A percentile compares a stretch with the other conserved stretches of the same genome.
Conservation (phyloP, 2,113 vertebrate species). For the Lepus europaeus region DNA sequence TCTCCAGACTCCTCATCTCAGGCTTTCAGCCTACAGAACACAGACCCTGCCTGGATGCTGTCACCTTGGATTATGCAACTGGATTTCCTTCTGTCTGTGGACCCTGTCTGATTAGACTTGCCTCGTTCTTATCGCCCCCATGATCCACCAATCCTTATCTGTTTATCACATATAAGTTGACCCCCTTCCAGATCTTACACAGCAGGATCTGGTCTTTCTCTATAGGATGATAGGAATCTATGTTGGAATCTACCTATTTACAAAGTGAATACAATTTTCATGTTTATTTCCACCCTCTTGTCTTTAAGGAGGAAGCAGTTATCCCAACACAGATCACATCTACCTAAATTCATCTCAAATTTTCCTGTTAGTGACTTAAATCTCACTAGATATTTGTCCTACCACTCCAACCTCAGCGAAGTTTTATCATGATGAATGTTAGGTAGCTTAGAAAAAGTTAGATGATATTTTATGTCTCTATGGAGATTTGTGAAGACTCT, state of each 20-base stretch:
- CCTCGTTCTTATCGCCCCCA: slow-evolving; percentile 2
- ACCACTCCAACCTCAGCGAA: background rate
- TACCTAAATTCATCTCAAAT: slow-evolving; percentile 23
- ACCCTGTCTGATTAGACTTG: background rate
- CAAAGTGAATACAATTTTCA: background rate
- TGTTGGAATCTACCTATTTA: slow-evolving; percentile 39
- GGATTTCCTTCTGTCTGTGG: slow-evolving; percentile 40
- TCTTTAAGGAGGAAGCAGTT: slow-evolving; percentile 62
- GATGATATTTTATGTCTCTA: background rate
- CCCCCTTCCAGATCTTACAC: slow-evolving; percentile 47
- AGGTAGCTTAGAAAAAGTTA: background rate
- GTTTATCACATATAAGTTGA: slow-evolving; percentile 48
- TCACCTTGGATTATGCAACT: slow-evolving; percentile 67
- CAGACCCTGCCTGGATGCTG: slow-evolving; percentile 67
- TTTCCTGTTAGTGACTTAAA: slow-evolving; percentile 21
- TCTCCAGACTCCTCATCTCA: background rate
- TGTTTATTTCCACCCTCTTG: slow-evolving; percentile 27
- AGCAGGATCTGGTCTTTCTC: slow-evolving; percentile 48
- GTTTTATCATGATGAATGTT: background rate
- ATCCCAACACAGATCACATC: slow-evolving; percentile 64
- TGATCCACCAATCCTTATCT: slow-evolving; percentile 45
- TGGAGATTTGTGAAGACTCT: background rate
- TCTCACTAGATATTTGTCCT: background rate
- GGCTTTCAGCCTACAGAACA: slow-evolving; percentile 27
- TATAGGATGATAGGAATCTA: background rate